Percentiles rank a stretch among this genome's conserved stretches.
Conservation (phyloP, 2,797 vertebrate species). For the Sebastes umbrosus region DNA sequence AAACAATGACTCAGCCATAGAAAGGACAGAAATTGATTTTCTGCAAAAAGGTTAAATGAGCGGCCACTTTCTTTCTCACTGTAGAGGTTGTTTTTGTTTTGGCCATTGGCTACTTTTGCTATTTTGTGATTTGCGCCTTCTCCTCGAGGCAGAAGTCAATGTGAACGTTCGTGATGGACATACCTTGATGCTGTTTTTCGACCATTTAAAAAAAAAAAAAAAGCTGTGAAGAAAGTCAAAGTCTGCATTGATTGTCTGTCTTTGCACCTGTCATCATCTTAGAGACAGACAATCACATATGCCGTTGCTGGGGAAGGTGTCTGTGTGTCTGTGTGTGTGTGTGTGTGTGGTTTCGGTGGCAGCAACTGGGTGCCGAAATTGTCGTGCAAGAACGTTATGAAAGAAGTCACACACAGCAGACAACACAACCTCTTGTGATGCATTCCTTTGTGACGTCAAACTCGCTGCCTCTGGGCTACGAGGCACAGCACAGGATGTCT, state of each 20-base stretch:
- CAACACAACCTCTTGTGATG: constrained; percentile 76
- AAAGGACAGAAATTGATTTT: constrained; percentile 61
- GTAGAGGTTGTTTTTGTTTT: constrained; percentile 45
- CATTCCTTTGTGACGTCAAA: constrained; percentile 79
- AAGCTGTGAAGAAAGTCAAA: not conserved
- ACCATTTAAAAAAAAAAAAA: not conserved
- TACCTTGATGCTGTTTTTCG: not conserved
- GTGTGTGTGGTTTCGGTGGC: not conserved
- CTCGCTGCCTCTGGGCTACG: constrained; percentile 61
- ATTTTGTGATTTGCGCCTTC: constrained; percentile 24
- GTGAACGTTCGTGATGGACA: constrained; percentile 20
- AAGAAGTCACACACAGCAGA: constrained; percentile 52
- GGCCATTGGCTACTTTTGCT: constrained; percentile 30
- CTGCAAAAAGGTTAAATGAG: constrained; percentile 57
- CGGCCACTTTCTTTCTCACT: constrained; percentile 2
- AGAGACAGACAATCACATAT: not conserved
- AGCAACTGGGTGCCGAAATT: not conserved
- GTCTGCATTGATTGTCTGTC: not conserved
- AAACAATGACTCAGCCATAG: constrained; percentile 60
- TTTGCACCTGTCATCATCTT: not conserved
- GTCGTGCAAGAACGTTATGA: constrained; percentile 12
- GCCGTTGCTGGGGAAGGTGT: not conserved
- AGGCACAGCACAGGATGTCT: constrained; percentile 72
- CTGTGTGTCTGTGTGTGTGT: not conserved
- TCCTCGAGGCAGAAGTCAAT: constrained; percentile 22